These are phyloP conservation scores for Drymonia ruficornis DNA, from an alignment of 2,888 invertebrate species.

Conservation along the genomic window DNA sequence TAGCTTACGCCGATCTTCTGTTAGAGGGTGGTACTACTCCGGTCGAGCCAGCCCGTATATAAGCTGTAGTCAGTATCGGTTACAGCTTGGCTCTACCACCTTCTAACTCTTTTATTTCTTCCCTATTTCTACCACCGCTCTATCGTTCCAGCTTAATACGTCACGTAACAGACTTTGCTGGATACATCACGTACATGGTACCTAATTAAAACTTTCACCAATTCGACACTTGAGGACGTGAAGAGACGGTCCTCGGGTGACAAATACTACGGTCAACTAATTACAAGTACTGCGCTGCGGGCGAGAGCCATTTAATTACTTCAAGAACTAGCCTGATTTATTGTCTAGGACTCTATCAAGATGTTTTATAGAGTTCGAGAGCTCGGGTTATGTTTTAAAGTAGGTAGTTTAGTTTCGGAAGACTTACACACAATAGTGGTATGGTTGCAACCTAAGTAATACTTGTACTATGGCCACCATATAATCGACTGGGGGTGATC, in stretches of 20 bases:
- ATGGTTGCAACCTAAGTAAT: no score
- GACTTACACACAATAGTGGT: no score
- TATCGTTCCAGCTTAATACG: background rate
- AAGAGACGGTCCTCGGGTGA: slow-evolving; percentile 25
- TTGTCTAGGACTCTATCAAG: slow-evolving; percentile 16
- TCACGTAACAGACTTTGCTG: background rate
- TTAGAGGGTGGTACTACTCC: no score
- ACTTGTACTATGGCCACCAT: no score
- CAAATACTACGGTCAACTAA: slow-evolving; percentile 30
- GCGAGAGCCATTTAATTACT: slow-evolving; percentile 33
- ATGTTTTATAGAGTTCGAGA: background rate
- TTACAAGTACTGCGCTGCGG: slow-evolving; percentile 32
- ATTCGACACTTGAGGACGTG: slow-evolving; percentile 5
- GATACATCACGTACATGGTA: background rate
- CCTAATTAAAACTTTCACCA: slow-evolving; percentile 9
- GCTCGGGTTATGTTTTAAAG: background rate
- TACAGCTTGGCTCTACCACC: no score
- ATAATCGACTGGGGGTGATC: no score
- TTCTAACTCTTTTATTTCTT: no score
- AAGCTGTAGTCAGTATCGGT: no score
- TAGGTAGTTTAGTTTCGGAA: no score
- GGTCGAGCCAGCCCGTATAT: no score
- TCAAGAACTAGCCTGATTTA: slow-evolving; percentile 34
- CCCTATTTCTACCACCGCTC: no score
- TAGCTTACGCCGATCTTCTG: no score